These are phyloP conservation scores for Noctua fimbriata DNA, from an alignment of 2,888 invertebrate genomes.

Conservation along the genomic window DNA sequence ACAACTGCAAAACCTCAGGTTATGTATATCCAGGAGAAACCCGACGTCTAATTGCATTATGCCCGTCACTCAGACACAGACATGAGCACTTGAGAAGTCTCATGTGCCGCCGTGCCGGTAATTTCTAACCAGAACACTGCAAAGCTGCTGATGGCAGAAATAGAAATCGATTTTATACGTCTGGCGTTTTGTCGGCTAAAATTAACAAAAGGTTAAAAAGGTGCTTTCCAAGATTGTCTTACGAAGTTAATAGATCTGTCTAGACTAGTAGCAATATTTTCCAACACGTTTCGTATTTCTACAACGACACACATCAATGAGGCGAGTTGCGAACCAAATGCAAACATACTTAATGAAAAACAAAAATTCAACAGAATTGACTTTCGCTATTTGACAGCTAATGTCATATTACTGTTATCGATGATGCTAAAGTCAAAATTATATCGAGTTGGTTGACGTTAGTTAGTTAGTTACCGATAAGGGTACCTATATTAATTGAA, in stretches of 20 bases:
- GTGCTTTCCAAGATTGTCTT: neutral
- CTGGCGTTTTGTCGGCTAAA: neutral
- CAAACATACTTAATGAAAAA: no score
- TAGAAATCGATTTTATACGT: conserved; percentile 3
- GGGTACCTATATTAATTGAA: neutral
- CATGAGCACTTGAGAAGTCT: conserved; percentile 17
- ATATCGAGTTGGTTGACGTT: neutral
- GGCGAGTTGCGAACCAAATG: neutral
- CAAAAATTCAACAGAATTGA: neutral
- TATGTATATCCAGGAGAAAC: neutral
- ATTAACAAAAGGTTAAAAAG: neutral
- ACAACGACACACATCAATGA: neutral
- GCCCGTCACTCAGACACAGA: conserved; percentile 21
- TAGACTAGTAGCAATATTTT: neutral
- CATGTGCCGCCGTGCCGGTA: neutral
- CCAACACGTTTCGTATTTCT: neutral
- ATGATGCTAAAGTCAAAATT: neutral
- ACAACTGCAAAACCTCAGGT: neutral
- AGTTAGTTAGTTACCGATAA: neutral
- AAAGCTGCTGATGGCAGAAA: conserved; percentile 8
- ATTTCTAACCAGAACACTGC: conserved; percentile 14
- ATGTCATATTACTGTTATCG: neutral
- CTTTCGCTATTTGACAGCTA: neutral
- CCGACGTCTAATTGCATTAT: conserved; percentile 9
- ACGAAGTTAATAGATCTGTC: neutral